Evolutionary conservation across 2,797 vertebrate species (phyloP).

Genomic region (Melanotaenia boesemani): DNA sequence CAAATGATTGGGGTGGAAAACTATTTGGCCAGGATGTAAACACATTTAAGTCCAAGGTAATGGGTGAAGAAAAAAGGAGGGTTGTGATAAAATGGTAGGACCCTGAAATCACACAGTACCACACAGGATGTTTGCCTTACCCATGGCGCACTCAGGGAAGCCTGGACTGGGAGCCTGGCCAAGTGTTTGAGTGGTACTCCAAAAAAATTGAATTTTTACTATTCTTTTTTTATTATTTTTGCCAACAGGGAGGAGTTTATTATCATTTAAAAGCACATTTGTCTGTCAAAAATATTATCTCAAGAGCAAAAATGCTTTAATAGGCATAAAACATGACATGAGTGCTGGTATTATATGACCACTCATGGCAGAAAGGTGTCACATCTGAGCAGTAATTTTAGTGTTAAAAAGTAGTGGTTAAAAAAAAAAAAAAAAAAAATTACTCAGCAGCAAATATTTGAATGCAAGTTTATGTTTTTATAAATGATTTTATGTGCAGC

Average conservation of each 20-base stretch:
- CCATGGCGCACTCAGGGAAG: neutral
- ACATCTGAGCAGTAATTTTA: conserved; percentile 3
- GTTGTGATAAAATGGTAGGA: conserved; percentile 14
- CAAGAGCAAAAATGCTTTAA: conserved; percentile 38
- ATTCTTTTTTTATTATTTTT: conserved; percentile 30
- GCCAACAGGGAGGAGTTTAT: conserved; percentile 22
- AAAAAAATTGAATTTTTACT: neutral
- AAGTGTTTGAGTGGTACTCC: conserved; percentile 32
- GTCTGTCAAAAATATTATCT: conserved; percentile 31
- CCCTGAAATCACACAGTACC: neutral
- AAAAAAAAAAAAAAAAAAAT: neutral
- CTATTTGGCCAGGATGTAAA: neutral
- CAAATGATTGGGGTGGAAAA: no score
- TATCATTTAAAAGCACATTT: conserved; percentile 52
- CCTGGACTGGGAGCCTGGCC: conserved; percentile 14
- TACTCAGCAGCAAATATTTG: conserved; percentile 31
- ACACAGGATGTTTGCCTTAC: neutral
- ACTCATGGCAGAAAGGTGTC: conserved; percentile 10
- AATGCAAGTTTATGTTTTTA: conserved; percentile 19
- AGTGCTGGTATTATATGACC: conserved; percentile 25
- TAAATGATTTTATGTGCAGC: conserved; percentile 32
- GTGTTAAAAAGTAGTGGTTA: no score
- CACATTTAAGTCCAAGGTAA: neutral
- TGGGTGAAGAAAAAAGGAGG: neutral
- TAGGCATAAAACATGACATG: conserved; percentile 29